Evolutionary conservation across 2,113 vertebrate genomes (phyloP), one percentile per base, ranked within the genome.

Genomic region (Tenebrosternarchus preto): DNA sequence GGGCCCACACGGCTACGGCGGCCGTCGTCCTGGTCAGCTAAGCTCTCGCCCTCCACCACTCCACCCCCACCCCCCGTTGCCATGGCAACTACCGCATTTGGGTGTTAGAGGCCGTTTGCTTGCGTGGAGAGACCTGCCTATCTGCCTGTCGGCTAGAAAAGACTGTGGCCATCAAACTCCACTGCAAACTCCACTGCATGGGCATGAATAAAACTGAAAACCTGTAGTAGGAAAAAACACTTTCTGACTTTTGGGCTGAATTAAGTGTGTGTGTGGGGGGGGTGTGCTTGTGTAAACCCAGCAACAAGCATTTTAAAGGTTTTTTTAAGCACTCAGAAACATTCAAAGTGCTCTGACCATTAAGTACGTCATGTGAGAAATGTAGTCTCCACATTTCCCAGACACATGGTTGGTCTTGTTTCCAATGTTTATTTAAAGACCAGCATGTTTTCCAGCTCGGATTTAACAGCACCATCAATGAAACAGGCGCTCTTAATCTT

Each of bases 401-500:
- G 6, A 43, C 16, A 20, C 19, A n/a, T n/a, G 9, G 33, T 12
- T 39, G 33, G 33, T 12, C 22, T 19, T 15, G 33, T n/a, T 43
- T 69, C 67, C 17, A 19, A 39, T 4, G 11, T 22, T 78, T 59
- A 57, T 57, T 50, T 33, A 11, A 20, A 22, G 57, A 6, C 17
- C 39, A 60, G 50, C 36, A 60, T 59, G 66, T 29, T 33, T 78
- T 70, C 76, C 55, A 60, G 66, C 55, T 20, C 8, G 76, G 76
- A 70, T 70, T 70, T 70, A 55, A 50, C 20, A 60, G 31, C 31
- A n/a, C 19, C 43, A 46, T n/a, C 17, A 50, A 12, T 20, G n/a
- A 39, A 8, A 33, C 63, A 4, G 29, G 20, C 17, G 20, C 27
- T n/a, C 22, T 36, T 78, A 36, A 70, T 70, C 76, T 59, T 39